Evolutionary conservation across 1,140 invertebrate species (phyloP).

Genomic region (Mylabris phalerata): DNA sequence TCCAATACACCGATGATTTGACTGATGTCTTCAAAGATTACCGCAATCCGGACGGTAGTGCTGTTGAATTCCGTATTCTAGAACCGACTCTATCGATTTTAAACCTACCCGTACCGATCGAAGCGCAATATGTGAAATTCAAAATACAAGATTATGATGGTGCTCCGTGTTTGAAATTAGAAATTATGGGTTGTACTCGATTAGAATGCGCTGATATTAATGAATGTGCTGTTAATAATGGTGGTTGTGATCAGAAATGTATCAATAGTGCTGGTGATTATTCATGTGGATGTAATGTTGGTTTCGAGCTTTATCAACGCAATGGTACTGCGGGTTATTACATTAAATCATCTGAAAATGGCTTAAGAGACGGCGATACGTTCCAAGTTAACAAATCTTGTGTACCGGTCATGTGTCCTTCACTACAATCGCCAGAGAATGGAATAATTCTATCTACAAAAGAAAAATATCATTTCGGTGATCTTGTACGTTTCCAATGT

Average conservation of each 20-base stretch:
- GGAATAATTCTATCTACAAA: slow-evolving; percentile 79
- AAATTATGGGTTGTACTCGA: slow-evolving; percentile 88
- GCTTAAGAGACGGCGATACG: slow-evolving; percentile 77
- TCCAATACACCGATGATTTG: slow-evolving; percentile 81
- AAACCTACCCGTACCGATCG: slow-evolving; percentile 84
- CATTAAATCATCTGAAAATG: slow-evolving; percentile 77
- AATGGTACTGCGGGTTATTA: slow-evolving; percentile 89
- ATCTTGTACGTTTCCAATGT: slow-evolving; percentile 87
- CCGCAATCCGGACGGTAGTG: slow-evolving; percentile 82
- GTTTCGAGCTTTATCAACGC: slow-evolving; percentile 81
- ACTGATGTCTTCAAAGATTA: slow-evolving; percentile 88
- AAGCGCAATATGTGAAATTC: slow-evolving; percentile 83
- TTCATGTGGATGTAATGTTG: slow-evolving; percentile 84
- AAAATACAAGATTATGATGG: slow-evolving; percentile 83
- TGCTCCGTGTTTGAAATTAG: slow-evolving; percentile 84
- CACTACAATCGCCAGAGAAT: slow-evolving; percentile 75
- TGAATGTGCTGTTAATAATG: slow-evolving; percentile 83
- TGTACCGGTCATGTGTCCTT: slow-evolving; percentile 85
- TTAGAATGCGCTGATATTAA: slow-evolving; percentile 89
- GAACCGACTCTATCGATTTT: slow-evolving; percentile 82
- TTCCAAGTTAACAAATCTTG: slow-evolving; percentile 93
- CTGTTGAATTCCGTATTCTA: slow-evolving; percentile 85
- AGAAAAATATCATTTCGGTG: slow-evolving; percentile 80
- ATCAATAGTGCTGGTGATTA: slow-evolving; percentile 82
- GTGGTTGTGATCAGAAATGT: slow-evolving; percentile 91